Evolutionary conservation across 2,113 vertebrate genomes (phyloP).

Genomic region (rabbit (Oryctolagus cuniculus)): DNA sequence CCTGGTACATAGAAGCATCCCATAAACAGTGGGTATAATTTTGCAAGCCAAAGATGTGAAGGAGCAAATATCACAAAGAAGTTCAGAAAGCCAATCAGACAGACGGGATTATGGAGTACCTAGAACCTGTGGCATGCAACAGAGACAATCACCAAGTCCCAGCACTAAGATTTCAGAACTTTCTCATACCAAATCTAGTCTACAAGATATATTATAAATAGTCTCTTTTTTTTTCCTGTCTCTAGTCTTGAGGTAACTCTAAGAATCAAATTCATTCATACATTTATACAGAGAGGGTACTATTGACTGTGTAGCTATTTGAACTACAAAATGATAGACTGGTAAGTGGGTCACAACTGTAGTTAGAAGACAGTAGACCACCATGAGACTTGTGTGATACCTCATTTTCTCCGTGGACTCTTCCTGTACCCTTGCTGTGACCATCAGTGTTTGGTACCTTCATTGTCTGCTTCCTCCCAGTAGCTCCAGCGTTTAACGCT

Average conservation of each 20-base stretch:
- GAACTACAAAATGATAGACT: background rate
- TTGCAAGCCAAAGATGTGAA: background rate
- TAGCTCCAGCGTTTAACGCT: background rate
- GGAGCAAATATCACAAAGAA: background rate
- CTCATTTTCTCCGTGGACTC: background rate
- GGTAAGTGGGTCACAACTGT: background rate
- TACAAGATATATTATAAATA: background rate
- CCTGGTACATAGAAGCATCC: background rate
- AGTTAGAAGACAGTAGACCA: background rate
- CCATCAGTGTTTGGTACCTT: background rate
- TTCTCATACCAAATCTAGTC: background rate
- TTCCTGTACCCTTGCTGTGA: background rate
- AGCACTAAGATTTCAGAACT: background rate
- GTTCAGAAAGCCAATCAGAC: background rate
- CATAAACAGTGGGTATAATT: background rate
- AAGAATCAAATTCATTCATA: background rate
- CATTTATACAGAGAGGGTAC: background rate
- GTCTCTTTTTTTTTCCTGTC: background rate
- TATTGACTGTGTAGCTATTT: background rate
- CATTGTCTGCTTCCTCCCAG: background rate
- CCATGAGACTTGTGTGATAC: background rate
- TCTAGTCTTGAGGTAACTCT: background rate
- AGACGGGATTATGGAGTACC: background rate
- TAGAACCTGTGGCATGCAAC: background rate
- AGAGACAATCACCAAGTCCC: background rate